A percentile compares a stretch with the other conserved stretches of the same genome.
These are phyloP conservation scores for Mycetomoellerius zeteki DNA, from an alignment of 1,140 invertebrate species.

Conservation along the genomic window DNA sequence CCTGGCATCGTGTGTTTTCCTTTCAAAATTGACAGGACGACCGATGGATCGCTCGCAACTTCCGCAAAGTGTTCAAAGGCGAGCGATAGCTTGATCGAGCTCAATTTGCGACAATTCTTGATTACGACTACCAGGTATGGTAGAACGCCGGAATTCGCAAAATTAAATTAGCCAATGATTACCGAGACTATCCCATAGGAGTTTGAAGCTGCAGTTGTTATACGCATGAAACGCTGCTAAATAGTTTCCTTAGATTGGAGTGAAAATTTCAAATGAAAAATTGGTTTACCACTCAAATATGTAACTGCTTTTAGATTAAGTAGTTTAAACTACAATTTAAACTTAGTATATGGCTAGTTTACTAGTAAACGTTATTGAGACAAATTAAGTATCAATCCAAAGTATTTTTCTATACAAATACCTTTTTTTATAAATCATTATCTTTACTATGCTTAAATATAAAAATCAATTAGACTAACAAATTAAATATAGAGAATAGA, in stretches of 20 bases:
- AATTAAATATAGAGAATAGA: background rate
- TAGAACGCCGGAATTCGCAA: slow-evolving; percentile 16
- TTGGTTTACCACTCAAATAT: background rate
- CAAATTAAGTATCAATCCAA: background rate
- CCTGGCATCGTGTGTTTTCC: slow-evolving; percentile 46
- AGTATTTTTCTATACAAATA: background rate
- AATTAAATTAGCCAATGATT: slow-evolving; percentile 54
- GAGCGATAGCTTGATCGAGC: slow-evolving; percentile 28
- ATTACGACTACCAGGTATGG: slow-evolving; percentile 23
- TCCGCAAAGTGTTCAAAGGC: slow-evolving; percentile 44
- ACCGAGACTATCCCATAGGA: slow-evolving; percentile 11
- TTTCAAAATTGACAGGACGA: slow-evolving; percentile 35
- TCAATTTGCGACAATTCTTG: slow-evolving; percentile 56
- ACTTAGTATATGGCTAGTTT: background rate
- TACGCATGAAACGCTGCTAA: background rate
- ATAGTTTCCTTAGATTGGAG: slow-evolving; percentile 14
- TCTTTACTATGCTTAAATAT: background rate
- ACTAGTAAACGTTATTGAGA: background rate
- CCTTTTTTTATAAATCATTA: background rate
- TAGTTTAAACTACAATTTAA: background rate
- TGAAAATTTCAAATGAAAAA: too few species aligned
- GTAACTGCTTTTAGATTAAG: background rate
- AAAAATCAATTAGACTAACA: background rate
- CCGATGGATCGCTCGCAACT: slow-evolving; percentile 44
- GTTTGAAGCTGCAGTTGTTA: slow-evolving; percentile 29